Evolutionary conservation across 2,888 invertebrate species (phyloP).

Genomic region (Aphidoletes aphidimyza): DNA sequence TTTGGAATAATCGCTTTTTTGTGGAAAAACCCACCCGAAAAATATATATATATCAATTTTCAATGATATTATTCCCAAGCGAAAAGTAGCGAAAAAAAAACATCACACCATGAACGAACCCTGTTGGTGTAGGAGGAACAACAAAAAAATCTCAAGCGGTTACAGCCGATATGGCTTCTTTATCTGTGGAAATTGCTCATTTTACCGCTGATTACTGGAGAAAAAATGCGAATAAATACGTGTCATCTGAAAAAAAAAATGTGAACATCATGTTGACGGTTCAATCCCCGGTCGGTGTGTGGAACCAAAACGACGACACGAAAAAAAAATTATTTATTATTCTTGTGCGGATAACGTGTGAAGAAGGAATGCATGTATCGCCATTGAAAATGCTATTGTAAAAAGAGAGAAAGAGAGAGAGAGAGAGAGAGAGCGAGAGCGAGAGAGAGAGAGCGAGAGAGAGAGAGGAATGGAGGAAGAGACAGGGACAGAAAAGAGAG

Average conservation of each 20-base stretch:
- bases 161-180: background rate
- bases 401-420: background rate
- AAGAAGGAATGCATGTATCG: conserved; percentile 22
- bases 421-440: background rate
- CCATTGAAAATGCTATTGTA: conserved; percentile 39
- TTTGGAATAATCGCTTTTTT: background rate
- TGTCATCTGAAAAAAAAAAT: background rate
- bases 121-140: background rate
- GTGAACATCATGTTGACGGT: background rate
- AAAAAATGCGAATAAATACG: background rate
- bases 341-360: conserved; percentile 18
- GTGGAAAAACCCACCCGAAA: background rate
- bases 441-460: background rate
- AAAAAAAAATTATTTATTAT: conserved; percentile 48
- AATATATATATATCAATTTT: background rate
- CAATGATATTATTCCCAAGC: conserved; percentile 3
- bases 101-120: background rate
- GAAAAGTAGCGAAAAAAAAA: background rate
- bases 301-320: background rate
- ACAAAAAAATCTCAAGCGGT: background rate
- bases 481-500: too few species aligned
- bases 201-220: background rate
- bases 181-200: background rate
- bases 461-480: too few species aligned
- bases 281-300: background rate